These are phyloP conservation scores for Bubo blakistoni DNA, from an alignment of 2,113 vertebrate species.

Conservation along the genomic window DNA sequence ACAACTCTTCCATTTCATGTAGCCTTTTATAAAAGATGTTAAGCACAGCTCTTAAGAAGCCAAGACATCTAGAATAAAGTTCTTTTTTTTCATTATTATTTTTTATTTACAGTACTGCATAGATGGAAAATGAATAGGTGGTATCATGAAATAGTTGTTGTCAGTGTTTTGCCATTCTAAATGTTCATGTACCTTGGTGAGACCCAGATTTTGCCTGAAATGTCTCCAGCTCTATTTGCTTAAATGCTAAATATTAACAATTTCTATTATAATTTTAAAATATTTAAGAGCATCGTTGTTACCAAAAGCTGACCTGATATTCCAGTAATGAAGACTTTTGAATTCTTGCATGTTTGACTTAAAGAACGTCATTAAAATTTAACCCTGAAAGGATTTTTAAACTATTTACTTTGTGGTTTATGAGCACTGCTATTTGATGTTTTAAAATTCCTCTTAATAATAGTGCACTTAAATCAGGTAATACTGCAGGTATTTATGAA, in stretches of 20 bases:
- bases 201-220: not conserved
- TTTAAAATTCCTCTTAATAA: not conserved
- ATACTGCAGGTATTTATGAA: not conserved
- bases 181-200: not conserved
- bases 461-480: not conserved
- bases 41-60: not conserved
- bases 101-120: not conserved
- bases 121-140: not conserved
- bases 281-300: not conserved
- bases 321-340: not conserved
- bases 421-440: not conserved
- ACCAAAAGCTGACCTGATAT: not conserved
- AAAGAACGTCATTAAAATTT: not conserved
- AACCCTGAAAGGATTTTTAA: not conserved
- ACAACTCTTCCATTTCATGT: not conserved
- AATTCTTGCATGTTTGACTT: not conserved
- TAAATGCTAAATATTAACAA: not conserved
- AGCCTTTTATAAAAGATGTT: not conserved
- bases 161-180: not conserved
- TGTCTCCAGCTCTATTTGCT: not conserved
- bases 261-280: not conserved
- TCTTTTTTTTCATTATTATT: not conserved
- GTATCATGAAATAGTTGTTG: fast-evolving
- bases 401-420: not conserved
- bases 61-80: not conserved